These are phyloP conservation scores for Neogale vison DNA, from an alignment of 2,113 vertebrate genomes.

Conservation along the genomic window DNA sequence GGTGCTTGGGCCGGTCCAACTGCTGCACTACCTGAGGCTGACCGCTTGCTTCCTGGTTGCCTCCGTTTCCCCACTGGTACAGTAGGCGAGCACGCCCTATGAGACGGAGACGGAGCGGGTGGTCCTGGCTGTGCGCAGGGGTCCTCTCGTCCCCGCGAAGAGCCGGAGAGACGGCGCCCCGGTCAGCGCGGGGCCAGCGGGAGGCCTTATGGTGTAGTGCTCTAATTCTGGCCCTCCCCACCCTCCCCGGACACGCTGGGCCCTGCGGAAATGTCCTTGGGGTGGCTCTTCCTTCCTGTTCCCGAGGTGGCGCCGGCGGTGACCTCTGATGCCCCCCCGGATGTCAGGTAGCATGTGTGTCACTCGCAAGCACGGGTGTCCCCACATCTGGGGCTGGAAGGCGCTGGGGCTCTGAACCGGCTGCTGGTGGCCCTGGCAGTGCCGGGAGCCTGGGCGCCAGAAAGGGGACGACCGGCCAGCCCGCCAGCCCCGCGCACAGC, in stretches of 20 bases:
- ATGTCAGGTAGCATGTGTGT: rapidly evolving
- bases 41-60: rapidly evolving
- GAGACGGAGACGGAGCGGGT: background rate
- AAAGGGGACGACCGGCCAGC: background rate
- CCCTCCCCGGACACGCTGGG: background rate
- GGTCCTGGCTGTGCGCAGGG: no score
- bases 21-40: background rate
- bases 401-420: background rate
- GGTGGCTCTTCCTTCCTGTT: background rate
- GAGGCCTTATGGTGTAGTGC: background rate
- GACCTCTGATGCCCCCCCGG: background rate
- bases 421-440: no score
- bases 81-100: rapidly evolving
- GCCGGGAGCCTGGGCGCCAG: no score
- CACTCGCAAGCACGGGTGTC: rapidly evolving
- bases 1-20: background rate
- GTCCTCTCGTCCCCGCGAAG: background rate
- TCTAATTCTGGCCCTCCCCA: rapidly evolving
- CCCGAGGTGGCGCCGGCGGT: background rate
- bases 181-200: rapidly evolving
- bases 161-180: background rate
- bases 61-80: background rate
- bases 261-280: rapidly evolving
- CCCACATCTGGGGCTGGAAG: background rate
- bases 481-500: background rate